Base-by-base conservation (phyloP, 2,113 vertebrate genomes). In the Erpornis zantholeuca region DNA sequence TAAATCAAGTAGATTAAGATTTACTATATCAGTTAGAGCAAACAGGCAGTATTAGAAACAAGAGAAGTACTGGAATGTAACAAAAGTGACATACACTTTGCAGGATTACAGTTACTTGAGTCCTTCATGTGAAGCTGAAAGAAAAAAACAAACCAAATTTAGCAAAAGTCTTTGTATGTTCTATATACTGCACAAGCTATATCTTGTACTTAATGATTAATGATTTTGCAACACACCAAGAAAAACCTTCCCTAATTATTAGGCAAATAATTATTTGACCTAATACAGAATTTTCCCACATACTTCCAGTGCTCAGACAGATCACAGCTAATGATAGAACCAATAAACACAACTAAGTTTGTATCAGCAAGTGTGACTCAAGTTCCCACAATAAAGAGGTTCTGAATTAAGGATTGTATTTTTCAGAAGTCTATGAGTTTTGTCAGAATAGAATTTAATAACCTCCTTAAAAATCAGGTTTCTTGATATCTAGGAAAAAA, bases 11-110 rank as follows among this genome's bases (percentile, higher is more conserved):
- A 88, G 63, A 47, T 36, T n/a, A 84, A 63, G 35, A 84, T 78
- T 69, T 81, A 81, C 2, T 3, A 28, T n/a, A 70, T 45, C 38
- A 79, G 52, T 89, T 76, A 90, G 54, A 92, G 15, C 16, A 94
- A 86, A 92, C 10, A 80, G 76, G 22, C 49, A 57, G 27, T 33
- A 79, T 45, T 64, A 85, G 28, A 94, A 97, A 71, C 28, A 52
- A 82, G 7, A 50, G 23, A 60, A 85, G 78, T 38, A 91, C 21
- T 72, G 86, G 91, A 96, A 95, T 96, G 94, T 85, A 91, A 88
- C 14, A 75, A 21, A 70, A 91, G 53, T 92, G 72, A 81, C 29
- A 81, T 35, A 70, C 52, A 83, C 68, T 90, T 75, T 27, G 35
- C 47, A 88, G 45, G 45, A 40, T 35, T 96, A 79, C 27, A 65